Conservation (phyloP, 2,113 vertebrate genomes). For the Myotis lucifugus region DNA sequence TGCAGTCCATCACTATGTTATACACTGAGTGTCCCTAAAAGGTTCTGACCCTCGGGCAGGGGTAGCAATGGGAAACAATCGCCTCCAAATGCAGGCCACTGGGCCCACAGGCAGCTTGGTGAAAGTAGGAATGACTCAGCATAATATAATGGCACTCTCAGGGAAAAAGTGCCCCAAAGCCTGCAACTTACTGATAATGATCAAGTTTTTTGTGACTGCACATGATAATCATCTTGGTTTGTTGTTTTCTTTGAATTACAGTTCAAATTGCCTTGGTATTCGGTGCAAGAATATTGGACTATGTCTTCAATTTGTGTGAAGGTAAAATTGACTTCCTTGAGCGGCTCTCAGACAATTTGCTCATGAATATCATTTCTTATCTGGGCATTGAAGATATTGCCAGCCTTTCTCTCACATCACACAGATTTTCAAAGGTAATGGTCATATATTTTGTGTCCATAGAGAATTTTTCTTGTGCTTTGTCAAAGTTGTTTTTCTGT, state of each 20-base stretch:
- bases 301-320: constrained; percentile 84
- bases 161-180: not conserved
- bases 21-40: not conserved
- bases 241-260: constrained; percentile 75
- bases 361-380: constrained; percentile 85
- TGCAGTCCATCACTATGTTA: not conserved
- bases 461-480: not conserved
- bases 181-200: not conserved
- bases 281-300: constrained; percentile 83
- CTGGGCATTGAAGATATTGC: constrained; percentile 85
- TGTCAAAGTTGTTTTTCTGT: not conserved
- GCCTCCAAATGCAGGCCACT: not conserved
- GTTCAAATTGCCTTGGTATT: constrained; percentile 84
- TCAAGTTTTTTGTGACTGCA: not conserved
- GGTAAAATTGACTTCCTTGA: constrained; percentile 88
- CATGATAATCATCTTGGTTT: constrained; percentile 33
- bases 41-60: not conserved
- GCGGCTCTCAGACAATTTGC: constrained; percentile 84
- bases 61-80: not conserved
- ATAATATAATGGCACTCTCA: not conserved
- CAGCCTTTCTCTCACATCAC: constrained; percentile 85
- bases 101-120: not conserved
- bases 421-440: constrained; percentile 84
- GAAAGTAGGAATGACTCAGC: not conserved
- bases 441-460: not conserved